phyloP scores from a whole-genome alignment of 2,888 invertebrate species.

The Vesta saturnalis region DNA sequence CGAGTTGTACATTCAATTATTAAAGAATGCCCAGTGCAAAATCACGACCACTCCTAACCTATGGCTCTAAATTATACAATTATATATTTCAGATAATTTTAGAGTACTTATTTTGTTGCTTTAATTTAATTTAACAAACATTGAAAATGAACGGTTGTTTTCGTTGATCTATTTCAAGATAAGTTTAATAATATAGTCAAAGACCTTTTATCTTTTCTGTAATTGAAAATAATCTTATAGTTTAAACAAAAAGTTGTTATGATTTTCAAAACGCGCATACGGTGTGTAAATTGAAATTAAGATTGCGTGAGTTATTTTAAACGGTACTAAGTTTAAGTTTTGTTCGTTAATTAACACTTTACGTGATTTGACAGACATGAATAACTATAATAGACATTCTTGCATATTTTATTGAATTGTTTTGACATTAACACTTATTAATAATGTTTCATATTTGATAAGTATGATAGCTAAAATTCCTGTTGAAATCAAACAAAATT shows the following conservation, averaged over 20 bases:
- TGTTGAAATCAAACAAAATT: too few relatives aligned
- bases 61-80: not conserved
- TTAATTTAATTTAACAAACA: constrained; percentile 11
- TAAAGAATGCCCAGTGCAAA: not conserved
- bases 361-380: too few relatives aligned
- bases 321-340: too few relatives aligned
- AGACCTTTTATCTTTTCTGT: not conserved
- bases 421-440: too few relatives aligned
- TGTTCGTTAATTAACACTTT: too few relatives aligned
- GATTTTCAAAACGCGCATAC: too few relatives aligned
- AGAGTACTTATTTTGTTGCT: constrained; percentile 10
- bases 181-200: not conserved
- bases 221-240: constrained; percentile 8
- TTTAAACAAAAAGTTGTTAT: not conserved
- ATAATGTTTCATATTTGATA: too few relatives aligned
- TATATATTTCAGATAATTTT: constrained; percentile 9
- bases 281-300: too few relatives aligned
- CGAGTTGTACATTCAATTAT: not conserved
- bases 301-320: too few relatives aligned
- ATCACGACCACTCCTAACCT: constrained; percentile 15
- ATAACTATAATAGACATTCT: too few relatives aligned
- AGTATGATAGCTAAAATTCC: too few relatives aligned
- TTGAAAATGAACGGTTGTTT: constrained; percentile 12
- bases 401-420: too few relatives aligned
- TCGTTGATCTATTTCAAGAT: constrained; percentile 2